Evolutionary conservation across 2,888 invertebrate species (phyloP).

Genomic region (Helicoverpa assulta): DNA sequence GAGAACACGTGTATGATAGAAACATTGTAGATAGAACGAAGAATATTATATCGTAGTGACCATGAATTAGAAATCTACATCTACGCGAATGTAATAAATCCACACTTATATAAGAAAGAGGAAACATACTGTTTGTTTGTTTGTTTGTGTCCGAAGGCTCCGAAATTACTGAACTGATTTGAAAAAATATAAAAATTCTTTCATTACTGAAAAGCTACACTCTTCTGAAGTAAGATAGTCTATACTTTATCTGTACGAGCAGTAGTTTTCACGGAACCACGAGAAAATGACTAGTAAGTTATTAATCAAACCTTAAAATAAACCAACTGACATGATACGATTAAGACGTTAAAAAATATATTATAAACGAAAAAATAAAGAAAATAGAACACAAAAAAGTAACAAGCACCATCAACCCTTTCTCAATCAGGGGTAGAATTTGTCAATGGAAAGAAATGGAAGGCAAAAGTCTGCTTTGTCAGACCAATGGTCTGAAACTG

Average conservation of each 20-base stretch:
- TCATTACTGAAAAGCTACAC: too few species aligned
- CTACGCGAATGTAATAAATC: background rate
- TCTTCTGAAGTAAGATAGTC: too few species aligned
- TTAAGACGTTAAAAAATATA: too few species aligned
- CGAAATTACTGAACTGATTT: too few species aligned
- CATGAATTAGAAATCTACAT: slow-evolving; percentile 2
- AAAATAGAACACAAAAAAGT: slow-evolving; percentile 63
- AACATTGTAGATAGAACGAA: background rate
- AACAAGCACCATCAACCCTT: slow-evolving; percentile 60
- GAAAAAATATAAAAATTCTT: too few species aligned
- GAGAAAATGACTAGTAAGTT: too few species aligned
- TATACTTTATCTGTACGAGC: too few species aligned
- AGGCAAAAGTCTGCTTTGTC: slow-evolving; percentile 70
- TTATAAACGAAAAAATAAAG: slow-evolving; percentile 38
- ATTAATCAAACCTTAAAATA: too few species aligned
- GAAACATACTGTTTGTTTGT: background rate
- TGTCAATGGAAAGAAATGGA: slow-evolving; percentile 58
- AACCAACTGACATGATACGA: too few species aligned
- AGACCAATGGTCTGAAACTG: slow-evolving; percentile 74
- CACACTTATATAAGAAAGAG: background rate
- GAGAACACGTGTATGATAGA: slow-evolving; percentile 28
- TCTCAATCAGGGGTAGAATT: slow-evolving; percentile 63
- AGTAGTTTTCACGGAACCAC: too few species aligned
- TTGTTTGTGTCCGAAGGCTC: too few species aligned
- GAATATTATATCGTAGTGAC: background rate